Evolutionary conservation across 2,797 vertebrate species (phyloP), one percentile per base, ranked within the genome.

Genomic region (Adrianichthys oophorus): DNA sequence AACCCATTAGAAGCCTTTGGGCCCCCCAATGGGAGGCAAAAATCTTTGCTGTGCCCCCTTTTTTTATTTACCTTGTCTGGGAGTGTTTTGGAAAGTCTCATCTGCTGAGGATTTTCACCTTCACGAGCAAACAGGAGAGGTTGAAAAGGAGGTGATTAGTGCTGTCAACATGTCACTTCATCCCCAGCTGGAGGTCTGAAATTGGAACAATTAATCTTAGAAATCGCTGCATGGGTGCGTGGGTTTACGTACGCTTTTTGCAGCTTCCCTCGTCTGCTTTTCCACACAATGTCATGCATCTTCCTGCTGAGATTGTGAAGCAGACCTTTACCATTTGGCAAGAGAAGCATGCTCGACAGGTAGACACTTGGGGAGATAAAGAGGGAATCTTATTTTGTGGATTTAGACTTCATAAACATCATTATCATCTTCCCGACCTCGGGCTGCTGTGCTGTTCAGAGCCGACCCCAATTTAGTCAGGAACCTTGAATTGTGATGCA

Each of bases 331-430:
- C 26, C 74, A 19, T 43, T 43, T 3, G 15, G 64, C 77, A 82
- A 78, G 67, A 53, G 60, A 64, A 48, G 48, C 68, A 26, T 54
- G 67, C 72, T 69, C 21, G 54, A 72, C 72, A 77, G 84, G 72
- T 69, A 52, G 63, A 70, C 82, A 72, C 84, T 70, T 17, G 29
- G 61, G 61, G 59, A 74, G 68, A 75, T 73, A 79, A 72, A 76
- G 82, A 71, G 62, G 57, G 65, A 80, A 82, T 82, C 62, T 72
- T 75, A 85, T 85, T 87, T 80, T 62, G 80, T 68, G 84, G 80
- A 84, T 83, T 86, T 79, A 77, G 76, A 83, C 84, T 79, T 87
- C 78, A 87, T 86, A 84, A 86, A 88, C 84, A 84, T 86, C 86
- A 83, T 89, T 85, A 87, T 88, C 79, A 62, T 82, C 76, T 78